phyloP scores from a whole-genome alignment of 2,797 vertebrate species.

The Cygnus olor region DNA sequence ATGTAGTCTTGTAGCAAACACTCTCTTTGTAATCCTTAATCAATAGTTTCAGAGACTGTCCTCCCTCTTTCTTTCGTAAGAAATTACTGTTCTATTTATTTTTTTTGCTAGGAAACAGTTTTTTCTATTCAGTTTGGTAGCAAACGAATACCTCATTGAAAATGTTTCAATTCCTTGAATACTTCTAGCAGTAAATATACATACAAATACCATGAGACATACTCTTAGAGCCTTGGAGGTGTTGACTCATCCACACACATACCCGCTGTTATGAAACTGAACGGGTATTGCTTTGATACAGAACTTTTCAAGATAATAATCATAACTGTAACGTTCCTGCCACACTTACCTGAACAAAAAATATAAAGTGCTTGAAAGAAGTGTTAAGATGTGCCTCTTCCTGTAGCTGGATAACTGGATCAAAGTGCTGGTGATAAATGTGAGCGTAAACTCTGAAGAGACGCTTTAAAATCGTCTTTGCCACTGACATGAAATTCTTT shows the following conservation, averaged over 20 bases:
- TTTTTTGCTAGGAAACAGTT: not conserved
- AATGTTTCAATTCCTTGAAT: not conserved
- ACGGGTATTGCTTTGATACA: not conserved
- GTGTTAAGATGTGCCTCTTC: constrained; percentile 99
- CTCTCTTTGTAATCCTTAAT: not conserved
- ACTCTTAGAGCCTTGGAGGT: not conserved
- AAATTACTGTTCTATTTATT: not conserved
- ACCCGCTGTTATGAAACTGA: not conserved
- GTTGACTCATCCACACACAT: not conserved
- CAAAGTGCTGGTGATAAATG: constrained; percentile 99
- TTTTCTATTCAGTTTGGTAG: not conserved
- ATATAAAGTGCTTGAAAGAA: constrained; percentile 99
- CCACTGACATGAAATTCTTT: constrained; percentile 98
- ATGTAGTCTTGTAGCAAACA: fast-evolving
- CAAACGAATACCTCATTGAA: fast-evolving
- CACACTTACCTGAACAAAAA: constrained; percentile 92
- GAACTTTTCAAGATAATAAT: not conserved
- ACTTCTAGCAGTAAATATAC: not conserved
- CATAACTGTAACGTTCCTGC: not conserved
- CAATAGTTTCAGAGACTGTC: not conserved
- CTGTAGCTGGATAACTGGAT: constrained; percentile 96
- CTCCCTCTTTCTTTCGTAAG: not conserved
- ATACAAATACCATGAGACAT: not conserved
- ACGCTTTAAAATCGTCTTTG: constrained; percentile 97
- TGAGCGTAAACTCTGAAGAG: constrained; percentile 97